These are phyloP conservation scores for Acrocephalus scirpaceus DNA, from an alignment of 2,797 vertebrate genomes.

Conservation along the genomic window DNA sequence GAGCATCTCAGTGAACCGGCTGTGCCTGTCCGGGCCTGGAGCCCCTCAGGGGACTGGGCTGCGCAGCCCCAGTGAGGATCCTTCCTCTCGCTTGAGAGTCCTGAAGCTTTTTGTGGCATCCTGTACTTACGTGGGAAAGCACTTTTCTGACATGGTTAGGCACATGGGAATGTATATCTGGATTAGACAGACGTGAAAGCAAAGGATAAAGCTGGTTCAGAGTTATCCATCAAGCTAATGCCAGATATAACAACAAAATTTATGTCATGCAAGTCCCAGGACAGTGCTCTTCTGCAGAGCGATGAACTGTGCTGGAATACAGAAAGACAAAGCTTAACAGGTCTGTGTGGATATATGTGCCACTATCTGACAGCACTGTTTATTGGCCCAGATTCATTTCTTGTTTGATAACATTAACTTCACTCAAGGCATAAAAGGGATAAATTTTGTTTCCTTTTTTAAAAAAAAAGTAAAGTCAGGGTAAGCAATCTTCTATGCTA, in stretches of 20 bases:
- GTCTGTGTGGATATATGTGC: neutral
- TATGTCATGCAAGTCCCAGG: neutral
- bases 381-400: neutral
- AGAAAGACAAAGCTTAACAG: neutral
- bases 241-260: neutral
- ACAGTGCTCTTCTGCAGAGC: neutral
- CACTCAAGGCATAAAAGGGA: neutral
- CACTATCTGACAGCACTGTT: neutral
- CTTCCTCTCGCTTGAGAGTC: accelerated
- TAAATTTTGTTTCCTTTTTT: neutral
- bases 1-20: neutral
- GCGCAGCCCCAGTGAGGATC: accelerated
- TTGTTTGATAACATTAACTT: neutral
- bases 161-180: neutral
- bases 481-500: neutral
- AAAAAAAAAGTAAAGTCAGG: neutral
- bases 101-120: neutral
- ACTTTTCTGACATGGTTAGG: neutral
- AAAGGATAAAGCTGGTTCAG: neutral
- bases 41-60: accelerated
- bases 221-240: neutral
- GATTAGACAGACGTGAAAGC: neutral
- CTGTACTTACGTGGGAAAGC: accelerated
- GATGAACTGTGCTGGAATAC: neutral
- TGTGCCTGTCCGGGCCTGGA: neutral